Evolutionary conservation across 2,113 vertebrate genomes (phyloP).

Genomic region (Callopanchax toddi): DNA sequence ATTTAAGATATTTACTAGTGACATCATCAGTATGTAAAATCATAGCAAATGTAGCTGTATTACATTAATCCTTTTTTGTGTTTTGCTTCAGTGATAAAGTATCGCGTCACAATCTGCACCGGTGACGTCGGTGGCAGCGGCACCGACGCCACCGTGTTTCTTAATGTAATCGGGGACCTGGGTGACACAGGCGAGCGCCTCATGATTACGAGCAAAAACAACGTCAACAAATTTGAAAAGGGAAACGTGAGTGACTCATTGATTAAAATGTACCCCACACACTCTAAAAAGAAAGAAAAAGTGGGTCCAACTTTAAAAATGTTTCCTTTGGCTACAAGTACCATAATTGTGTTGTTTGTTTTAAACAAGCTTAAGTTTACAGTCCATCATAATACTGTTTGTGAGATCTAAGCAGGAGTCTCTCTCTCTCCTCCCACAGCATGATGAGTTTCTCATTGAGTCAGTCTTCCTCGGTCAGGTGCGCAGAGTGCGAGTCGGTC

Average conservation of each 20-base stretch:
- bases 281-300: no score
- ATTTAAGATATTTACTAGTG: background rate
- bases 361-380: no score
- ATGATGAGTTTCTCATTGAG: conserved; percentile 95
- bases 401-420: background rate
- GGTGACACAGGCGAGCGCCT: conserved; percentile 92
- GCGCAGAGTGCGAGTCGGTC: conserved; percentile 88
- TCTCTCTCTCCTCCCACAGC: conserved; percentile 69
- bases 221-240: conserved; percentile 93
- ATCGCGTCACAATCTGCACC: conserved; percentile 89
- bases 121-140: conserved; percentile 88
- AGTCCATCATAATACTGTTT: no score
- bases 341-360: no score
- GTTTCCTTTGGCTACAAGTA: no score
- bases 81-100: conserved; percentile 86
- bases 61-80: background rate
- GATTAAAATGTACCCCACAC: background rate
- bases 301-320: no score
- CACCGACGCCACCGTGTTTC: conserved; percentile 91
- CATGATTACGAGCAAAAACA: conserved; percentile 92
- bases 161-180: conserved; percentile 87
- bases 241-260: conserved; percentile 86
- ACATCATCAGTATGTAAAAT: no score
- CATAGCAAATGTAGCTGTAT: background rate
- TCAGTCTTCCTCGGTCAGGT: conserved; percentile 87